Base-by-base conservation (phyloP, 2,797 vertebrate species). In the Chiroxiphia lanceolata region DNA sequence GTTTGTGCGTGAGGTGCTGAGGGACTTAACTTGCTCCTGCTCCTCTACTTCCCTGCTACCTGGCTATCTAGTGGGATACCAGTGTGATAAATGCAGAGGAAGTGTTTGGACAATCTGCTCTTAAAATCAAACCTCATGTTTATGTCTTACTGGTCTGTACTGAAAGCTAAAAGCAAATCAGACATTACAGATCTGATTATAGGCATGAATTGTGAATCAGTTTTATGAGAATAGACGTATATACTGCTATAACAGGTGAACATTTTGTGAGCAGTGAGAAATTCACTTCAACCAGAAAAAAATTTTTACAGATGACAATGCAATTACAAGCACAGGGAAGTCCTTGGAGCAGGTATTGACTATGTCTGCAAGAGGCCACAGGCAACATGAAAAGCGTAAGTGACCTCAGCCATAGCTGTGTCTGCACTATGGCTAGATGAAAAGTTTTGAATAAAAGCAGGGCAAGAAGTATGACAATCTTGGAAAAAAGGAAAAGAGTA, bases 401-500 rank as follows among this genome's bases (percentile, higher is more conserved):
- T 47, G 19, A 59, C 72, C 47, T 59, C 36, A 91, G 68, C 26
- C 33, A 6, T 15, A 67, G 38, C 59, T 77, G 10, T 76, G n/a
- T 60, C 82, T 87, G 64, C 15, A 44, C 31, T 74, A 26, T 12
- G 64, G 18, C 47, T 85, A 59, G 71, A 72, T 71, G 23, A 77
- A 94, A 82, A 67, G 38, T 38, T 93, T 64, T 85, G 17, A 85
- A 68, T 57, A 74, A 91, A 95, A 91, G 44, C 40, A 87, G n/a
- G 19, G 70, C 1, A 10, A 40, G 53, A 87, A 74, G 7, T 31
- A 12, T 50, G 48, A 71, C 26, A 42, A 34, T 18, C 29, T 83
- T 64, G 48, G 77, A 91, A 27, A 87, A 87, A 87, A 83, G 17
- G 8, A 67, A 76, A 59, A 79, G 13, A 10, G 13, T 11, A 33